These are phyloP conservation scores for Lasioglossum leucozonium DNA, from an alignment of 2,888 invertebrate species.

Conservation along the genomic window DNA sequence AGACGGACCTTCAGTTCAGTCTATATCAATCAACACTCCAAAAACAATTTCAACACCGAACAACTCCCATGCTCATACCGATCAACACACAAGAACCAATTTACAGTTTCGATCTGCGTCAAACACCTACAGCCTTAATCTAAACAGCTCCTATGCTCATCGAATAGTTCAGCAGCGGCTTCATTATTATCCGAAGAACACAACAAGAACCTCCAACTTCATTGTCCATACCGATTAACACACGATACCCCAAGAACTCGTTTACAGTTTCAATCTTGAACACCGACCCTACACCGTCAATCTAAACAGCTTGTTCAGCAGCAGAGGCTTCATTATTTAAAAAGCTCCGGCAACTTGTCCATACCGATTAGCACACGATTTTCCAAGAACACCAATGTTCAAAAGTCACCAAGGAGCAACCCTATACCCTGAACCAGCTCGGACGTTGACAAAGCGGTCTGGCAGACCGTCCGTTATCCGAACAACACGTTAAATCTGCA, in stretches of 20 bases:
- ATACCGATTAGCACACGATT: background rate
- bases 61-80: background rate
- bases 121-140: background rate
- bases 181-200: background rate
- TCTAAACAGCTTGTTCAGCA: background rate
- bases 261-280: background rate
- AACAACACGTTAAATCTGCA: background rate
- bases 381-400: background rate
- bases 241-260: background rate
- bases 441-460: background rate
- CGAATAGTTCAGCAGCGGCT: background rate
- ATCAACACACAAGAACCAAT: background rate
- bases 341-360: background rate
- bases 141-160: background rate
- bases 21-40: background rate
- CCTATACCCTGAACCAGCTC: background rate
- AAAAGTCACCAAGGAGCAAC: background rate
- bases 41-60: background rate
- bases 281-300: too few species aligned
- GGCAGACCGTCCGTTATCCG: background rate
- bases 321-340: background rate
- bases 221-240: background rate
- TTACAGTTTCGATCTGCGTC: background rate
- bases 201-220: background rate
- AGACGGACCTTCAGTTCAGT: background rate